These are phyloP conservation scores for Dolichopus griseipennis DNA, from an alignment of 2,888 invertebrate genomes.

Conservation along the genomic window DNA sequence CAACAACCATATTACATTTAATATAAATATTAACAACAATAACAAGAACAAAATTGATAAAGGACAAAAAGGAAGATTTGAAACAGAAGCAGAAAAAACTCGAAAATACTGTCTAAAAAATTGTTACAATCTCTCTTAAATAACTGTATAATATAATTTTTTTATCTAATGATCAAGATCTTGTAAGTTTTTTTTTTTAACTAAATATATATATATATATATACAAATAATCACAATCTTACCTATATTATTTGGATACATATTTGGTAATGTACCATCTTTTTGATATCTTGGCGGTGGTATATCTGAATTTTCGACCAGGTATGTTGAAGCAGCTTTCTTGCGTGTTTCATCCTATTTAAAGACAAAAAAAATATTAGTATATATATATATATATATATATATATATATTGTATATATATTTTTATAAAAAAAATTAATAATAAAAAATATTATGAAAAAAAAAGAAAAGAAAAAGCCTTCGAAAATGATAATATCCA, in stretches of 20 bases:
- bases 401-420: too few species aligned
- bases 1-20: neutral
- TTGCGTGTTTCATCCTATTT: constrained; percentile 41
- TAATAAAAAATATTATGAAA: neutral
- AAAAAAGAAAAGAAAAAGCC: neutral
- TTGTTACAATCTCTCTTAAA: neutral
- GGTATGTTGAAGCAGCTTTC: constrained; percentile 53
- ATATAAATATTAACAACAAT: neutral
- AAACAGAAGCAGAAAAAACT: neutral
- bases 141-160: constrained; percentile 6
- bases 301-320: constrained; percentile 47
- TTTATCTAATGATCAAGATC: neutral
- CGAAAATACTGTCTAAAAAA: neutral
- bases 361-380: neutral
- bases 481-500: neutral
- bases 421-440: neutral
- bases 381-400: too few species aligned
- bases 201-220: neutral
- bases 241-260: constrained; percentile 52
- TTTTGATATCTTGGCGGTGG: constrained; percentile 53
- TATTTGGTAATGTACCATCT: constrained; percentile 58
- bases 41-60: too few species aligned
- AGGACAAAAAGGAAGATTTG: too few species aligned
- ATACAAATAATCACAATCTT: constrained; percentile 21
- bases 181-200: neutral